Percentiles rank a stretch among this genome's conserved stretches.
phyloP scores from a whole-genome alignment of 2,888 invertebrate species.

The Itoplectis maculator region DNA sequence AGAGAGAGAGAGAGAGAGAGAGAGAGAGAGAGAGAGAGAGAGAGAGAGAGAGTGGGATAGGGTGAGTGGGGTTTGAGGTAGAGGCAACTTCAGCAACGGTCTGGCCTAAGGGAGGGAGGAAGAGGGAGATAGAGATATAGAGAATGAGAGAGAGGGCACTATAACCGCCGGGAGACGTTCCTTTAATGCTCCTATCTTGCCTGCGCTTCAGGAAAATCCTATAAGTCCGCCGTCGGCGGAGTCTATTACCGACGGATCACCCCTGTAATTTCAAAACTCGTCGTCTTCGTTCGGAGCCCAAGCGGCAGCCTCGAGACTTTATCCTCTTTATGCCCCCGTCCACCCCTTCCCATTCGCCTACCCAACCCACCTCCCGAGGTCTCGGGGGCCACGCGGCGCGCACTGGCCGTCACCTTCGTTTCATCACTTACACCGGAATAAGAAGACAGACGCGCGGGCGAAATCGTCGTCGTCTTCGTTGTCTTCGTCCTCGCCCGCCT shows the following conservation, averaged over 20 bases:
- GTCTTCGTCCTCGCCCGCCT: background rate
- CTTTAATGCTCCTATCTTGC: slow-evolving; percentile 59
- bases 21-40: background rate
- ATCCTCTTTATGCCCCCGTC: slow-evolving; percentile 52
- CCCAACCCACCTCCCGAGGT: slow-evolving; percentile 2
- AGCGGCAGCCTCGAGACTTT: slow-evolving; percentile 44
- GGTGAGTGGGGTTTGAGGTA: slow-evolving; percentile 5
- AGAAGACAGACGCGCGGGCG: background rate
- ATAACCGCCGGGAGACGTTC: slow-evolving; percentile 52
- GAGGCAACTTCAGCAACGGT: slow-evolving; percentile 15
- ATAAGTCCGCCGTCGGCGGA: slow-evolving; percentile 79
- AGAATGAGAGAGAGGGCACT: slow-evolving; percentile 18
- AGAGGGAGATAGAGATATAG: no score
- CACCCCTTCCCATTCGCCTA: no score
- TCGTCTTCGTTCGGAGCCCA: slow-evolving; percentile 64
- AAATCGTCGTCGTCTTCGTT: background rate
- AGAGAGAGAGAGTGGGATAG: background rate
- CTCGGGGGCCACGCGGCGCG: slow-evolving; percentile 4
- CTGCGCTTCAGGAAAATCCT: slow-evolving; percentile 74
- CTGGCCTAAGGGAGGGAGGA: slow-evolving; percentile 29
- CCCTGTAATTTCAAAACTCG: slow-evolving; percentile 80
- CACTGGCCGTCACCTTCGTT: slow-evolving; percentile 54
- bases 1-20: background rate
- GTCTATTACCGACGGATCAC: slow-evolving; percentile 80
- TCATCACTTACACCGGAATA: slow-evolving; percentile 41